Evolutionary conservation across 2,888 invertebrate species (phyloP).

Genomic region (Dolomedes plantarius): DNA sequence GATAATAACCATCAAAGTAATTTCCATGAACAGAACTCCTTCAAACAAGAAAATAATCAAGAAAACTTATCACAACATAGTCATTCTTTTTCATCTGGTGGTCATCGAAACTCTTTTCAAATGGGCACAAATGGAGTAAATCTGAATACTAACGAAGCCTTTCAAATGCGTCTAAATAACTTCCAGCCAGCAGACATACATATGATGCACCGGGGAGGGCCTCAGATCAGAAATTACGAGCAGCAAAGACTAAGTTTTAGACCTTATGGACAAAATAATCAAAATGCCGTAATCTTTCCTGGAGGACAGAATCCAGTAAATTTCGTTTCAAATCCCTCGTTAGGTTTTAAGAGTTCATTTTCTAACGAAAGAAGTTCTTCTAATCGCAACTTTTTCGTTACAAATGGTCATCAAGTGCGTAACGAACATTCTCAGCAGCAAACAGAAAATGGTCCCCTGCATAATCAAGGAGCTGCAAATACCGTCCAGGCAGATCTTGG

Average conservation of each 20-base stretch:
- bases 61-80: not conserved
- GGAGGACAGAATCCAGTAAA: not conserved
- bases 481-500: not conserved
- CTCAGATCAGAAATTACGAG: not conserved
- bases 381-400: slow-evolving; percentile 21
- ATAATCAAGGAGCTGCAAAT: not conserved
- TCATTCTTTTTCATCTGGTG: not conserved
- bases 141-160: not conserved
- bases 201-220: not conserved
- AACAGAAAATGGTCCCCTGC: not conserved
- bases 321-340: not conserved
- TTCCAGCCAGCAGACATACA: not conserved
- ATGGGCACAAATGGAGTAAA: not conserved
- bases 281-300: slow-evolving; percentile 25
- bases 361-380: slow-evolving; percentile 11
- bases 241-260: slow-evolving; percentile 47
- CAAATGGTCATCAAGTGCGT: slow-evolving; percentile 30
- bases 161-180: not conserved
- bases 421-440: not conserved
- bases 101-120: not conserved
- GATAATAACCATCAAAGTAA: not conserved
- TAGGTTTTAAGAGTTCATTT: not conserved
- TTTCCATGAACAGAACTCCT: not conserved
- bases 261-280: slow-evolving; percentile 38
- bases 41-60: not conserved